Evolutionary conservation across 1,140 invertebrate genomes (phyloP).

Genomic region (Drosophila neocordata): DNA sequence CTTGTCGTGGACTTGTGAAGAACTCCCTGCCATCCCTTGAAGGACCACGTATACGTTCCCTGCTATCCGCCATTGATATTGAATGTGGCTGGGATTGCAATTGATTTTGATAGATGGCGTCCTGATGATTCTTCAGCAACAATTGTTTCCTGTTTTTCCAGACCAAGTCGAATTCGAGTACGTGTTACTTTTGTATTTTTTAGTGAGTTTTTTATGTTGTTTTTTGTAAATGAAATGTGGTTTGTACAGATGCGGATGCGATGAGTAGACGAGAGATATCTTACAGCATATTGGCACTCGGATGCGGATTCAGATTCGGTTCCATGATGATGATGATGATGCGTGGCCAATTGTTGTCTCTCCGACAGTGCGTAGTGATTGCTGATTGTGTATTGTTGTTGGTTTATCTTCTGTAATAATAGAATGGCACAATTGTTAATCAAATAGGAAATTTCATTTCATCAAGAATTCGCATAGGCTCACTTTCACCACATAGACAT

Average conservation of each 20-base stretch:
- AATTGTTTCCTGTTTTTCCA: conserved; percentile 65
- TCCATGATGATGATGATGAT: conserved; percentile 42
- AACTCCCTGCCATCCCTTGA: conserved; percentile 84
- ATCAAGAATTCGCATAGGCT: conserved; percentile 59
- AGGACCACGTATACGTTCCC: conserved; percentile 84
- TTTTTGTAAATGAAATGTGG: conserved; percentile 40
- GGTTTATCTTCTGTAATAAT: conserved; percentile 34
- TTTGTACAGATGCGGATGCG: conserved; percentile 59
- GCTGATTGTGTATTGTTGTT: conserved; percentile 3
- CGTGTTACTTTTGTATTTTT: conserved; percentile 20
- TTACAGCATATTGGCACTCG: conserved; percentile 67
- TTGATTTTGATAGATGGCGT: conserved; percentile 48
- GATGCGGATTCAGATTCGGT: conserved; percentile 24
- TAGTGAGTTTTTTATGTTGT: conserved; percentile 15
- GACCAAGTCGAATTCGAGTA: conserved; percentile 9
- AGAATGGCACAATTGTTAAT: conserved; percentile 57
- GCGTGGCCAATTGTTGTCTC: conserved; percentile 18
- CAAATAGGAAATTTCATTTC: conserved; percentile 64
- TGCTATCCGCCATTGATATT: conserved; percentile 84
- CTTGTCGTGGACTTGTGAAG: conserved; percentile 89
- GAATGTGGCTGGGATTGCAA: conserved; percentile 32
- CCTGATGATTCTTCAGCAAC: conserved; percentile 76
- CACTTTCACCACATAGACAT: conserved; percentile 55
- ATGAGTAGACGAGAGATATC: conserved; percentile 41
- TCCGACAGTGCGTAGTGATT: conserved; percentile 7